Base-by-base conservation (phyloP, 2,113 vertebrate species). In the Caranx ignobilis region DNA sequence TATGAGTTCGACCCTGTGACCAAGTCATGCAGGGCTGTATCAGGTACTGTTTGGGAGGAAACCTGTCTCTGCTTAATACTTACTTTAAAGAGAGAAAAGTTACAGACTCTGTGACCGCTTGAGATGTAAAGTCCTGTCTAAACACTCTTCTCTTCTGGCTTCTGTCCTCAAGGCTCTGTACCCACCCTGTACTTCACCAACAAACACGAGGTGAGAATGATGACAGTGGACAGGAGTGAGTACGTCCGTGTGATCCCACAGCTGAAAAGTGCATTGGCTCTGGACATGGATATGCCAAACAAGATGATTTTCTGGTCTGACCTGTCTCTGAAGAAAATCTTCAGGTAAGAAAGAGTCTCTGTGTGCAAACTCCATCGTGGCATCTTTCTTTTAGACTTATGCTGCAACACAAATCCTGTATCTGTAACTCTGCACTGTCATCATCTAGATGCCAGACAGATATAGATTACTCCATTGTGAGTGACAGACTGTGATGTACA, bases 261-360 rank as follows among this genome's bases (percentile, higher is more conserved):
- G 59, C 93, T 96, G 62, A 97, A 96, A 90, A 95, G 96, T 0
- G 94, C 90, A 0, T 93, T 95, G 13, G 96, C 96, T 6, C 83
- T 98, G 35, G 97, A 97, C 77, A 86, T 96, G 1, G 96, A 98
- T 59, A 95, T 98, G 60, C 91, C 89, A 5, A 86, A 80, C 66
- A 94, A 94, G 59, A 94, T 81, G 10, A 87, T 98, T 87, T 98
- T 96, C 87, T 98, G 97, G 97, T 95, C 96, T 0, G 97, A 98
- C 79, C 75, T 94, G 45, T 92, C 89, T 26, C 94, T 94, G 52
- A 95, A 92, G 82, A 97, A 96, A 90, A 97, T 98, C 90, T 98
- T 93, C 92, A 97, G 97, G 97, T 98, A 52, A 90, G 79, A 35
- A n/a, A 43, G 9, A 55, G 34, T 26, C 32, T 34, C 5, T 5